Conservation (phyloP, 2,797 vertebrate species). For the Mastacembelus armatus region DNA sequence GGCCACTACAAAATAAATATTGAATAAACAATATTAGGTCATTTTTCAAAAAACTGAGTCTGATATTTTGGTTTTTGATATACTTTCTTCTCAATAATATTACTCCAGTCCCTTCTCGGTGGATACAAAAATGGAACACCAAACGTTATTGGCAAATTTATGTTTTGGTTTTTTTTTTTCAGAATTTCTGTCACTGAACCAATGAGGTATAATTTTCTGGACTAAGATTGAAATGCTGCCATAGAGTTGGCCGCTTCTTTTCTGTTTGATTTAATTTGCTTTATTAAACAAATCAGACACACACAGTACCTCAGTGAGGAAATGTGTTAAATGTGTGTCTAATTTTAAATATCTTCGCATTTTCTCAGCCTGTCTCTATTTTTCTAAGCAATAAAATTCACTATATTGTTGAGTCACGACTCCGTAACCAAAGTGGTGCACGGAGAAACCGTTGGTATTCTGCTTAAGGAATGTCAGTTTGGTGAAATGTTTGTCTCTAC, state of each 20-base stretch:
- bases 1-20: too few relatives aligned
- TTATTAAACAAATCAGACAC: conserved; percentile 10
- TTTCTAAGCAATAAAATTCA: not conserved
- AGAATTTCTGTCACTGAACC: too few relatives aligned
- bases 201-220: too few relatives aligned
- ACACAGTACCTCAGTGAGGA: not conserved
- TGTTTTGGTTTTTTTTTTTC: too few relatives aligned
- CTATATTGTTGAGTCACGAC: not conserved
- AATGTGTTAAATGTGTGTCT: not conserved
- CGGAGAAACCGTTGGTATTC: conserved; percentile 23
- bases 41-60: too few relatives aligned
- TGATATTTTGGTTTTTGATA: too few relatives aligned
- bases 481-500: conserved; percentile 33
- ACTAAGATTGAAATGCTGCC: not conserved
- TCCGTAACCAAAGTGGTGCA: not conserved
- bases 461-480: not conserved
- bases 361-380: not conserved
- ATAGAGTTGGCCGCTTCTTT: not conserved
- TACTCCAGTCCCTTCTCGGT: not conserved
- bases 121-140: too few relatives aligned
- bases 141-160: too few relatives aligned
- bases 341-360: conserved; percentile 4
- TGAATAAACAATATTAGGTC: too few relatives aligned
- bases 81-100: not conserved
- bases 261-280: not conserved